phyloP scores from a whole-genome alignment of 2,888 invertebrate genomes.

The Spilarctia lutea region DNA sequence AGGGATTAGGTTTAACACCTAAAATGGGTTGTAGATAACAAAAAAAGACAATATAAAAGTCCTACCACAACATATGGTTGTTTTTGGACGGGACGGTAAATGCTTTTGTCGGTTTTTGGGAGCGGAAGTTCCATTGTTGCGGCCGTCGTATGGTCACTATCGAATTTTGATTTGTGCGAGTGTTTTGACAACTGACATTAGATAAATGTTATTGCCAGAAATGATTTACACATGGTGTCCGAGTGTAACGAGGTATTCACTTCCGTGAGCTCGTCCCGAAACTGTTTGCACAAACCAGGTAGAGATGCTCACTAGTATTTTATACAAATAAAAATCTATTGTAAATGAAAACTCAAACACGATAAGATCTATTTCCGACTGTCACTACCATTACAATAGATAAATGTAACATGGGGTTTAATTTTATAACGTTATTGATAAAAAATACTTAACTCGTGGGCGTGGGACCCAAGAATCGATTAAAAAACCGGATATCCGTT shows the following conservation, averaged over 20 bases:
- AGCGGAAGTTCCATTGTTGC: constrained; percentile 74
- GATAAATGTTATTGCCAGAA: constrained; percentile 60
- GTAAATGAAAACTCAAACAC: constrained; percentile 52
- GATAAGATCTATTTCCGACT: constrained; percentile 69
- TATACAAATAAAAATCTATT: constrained; percentile 49
- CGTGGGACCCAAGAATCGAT: constrained; percentile 71
- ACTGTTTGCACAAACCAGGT: constrained; percentile 64
- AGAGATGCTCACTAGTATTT: constrained; percentile 39
- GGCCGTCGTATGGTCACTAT: constrained; percentile 70
- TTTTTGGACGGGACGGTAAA: constrained; percentile 61
- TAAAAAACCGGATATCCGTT: constrained; percentile 79
- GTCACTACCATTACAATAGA: constrained; percentile 50
- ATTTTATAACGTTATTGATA: constrained; percentile 63
- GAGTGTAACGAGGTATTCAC: constrained; percentile 43
- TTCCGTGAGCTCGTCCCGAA: constrained; percentile 36
- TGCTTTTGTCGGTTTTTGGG: constrained; percentile 66
- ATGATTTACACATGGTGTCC: constrained; percentile 59
- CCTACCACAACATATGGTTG: constrained; percentile 66
- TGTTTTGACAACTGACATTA: constrained; percentile 76
- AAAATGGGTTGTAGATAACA: constrained; percentile 56
- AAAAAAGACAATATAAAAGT: constrained; percentile 59
- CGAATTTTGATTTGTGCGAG: constrained; percentile 69
- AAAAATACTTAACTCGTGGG: constrained; percentile 64
- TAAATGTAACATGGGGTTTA: constrained; percentile 63
- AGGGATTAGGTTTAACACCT: constrained; percentile 70